Conservation (phyloP, 2,888 invertebrate genomes). For the Halictus quadricinctus region DNA sequence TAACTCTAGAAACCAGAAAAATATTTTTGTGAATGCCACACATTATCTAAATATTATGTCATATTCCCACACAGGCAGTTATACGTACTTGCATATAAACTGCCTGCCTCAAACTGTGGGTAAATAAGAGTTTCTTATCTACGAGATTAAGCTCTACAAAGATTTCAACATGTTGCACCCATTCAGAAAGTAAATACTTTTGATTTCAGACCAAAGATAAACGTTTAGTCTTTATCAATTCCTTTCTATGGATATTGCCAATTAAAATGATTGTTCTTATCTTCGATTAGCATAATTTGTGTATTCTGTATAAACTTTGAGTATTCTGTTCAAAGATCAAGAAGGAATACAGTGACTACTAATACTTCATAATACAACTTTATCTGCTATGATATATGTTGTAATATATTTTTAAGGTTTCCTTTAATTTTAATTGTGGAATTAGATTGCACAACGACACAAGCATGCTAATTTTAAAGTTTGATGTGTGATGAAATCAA, state of each 20-base stretch:
- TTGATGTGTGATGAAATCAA: constrained; percentile 58
- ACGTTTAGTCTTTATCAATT: constrained; percentile 3
- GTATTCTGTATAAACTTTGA: neutral
- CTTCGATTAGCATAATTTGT: constrained; percentile 27
- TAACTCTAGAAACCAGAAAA: neutral
- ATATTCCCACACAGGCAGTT: neutral
- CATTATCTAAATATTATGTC: neutral
- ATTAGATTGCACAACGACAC: constrained; percentile 51
- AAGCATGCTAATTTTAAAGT: constrained; percentile 61
- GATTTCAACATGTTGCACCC: constrained; percentile 22
- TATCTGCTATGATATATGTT: neutral
- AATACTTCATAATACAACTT: neutral
- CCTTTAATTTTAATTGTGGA: constrained; percentile 31
- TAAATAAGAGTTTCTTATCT: constrained; percentile 17
- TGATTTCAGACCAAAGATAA: constrained; percentile 18
- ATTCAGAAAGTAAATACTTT: constrained; percentile 16
- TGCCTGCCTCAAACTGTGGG: neutral
- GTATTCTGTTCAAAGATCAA: constrained; percentile 17
- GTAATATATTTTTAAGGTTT: constrained; percentile 36
- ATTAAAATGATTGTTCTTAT: constrained; percentile 53
- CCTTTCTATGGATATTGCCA: neutral
- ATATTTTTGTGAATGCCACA: neutral
- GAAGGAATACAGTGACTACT: neutral
- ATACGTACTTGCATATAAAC: neutral
- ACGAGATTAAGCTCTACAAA: constrained; percentile 6